A percentile compares a stretch with the other conserved stretches of the same genome.
phyloP scores from a whole-genome alignment of 1,140 invertebrate species.

The Trialeurodes vaporariorum region DNA sequence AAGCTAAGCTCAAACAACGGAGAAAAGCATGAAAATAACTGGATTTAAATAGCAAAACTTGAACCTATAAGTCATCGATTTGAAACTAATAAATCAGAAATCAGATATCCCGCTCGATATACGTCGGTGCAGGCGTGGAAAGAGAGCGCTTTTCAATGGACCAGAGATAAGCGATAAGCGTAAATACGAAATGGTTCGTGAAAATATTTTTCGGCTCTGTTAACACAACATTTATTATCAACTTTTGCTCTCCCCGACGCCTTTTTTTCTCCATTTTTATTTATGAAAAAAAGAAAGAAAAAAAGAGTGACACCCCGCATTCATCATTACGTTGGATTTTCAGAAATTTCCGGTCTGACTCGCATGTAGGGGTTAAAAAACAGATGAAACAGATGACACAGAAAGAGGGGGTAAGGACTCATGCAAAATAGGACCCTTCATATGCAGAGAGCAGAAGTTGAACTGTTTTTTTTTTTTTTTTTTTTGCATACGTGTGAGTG shows the following conservation, averaged over 20 bases:
- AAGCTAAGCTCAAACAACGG: too few relatives aligned
- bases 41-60: too few relatives aligned
- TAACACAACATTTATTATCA: neutral
- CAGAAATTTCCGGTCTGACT: neutral
- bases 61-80: neutral
- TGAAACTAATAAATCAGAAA: neutral
- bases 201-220: neutral
- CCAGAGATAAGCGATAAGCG: neutral
- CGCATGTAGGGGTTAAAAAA: neutral
- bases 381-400: neutral
- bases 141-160: neutral
- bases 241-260: neutral
- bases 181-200: neutral
- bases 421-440: neutral
- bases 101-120: neutral
- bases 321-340: neutral
- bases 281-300: too few relatives aligned
- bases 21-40: too few relatives aligned
- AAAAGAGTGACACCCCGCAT: neutral
- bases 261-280: neutral
- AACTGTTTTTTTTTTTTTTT: too few relatives aligned
- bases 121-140: neutral
- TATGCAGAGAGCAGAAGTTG: neutral
- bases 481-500: too few relatives aligned
- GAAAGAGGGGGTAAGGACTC: neutral